These are phyloP conservation scores for Oryzias melastigma DNA, from an alignment of 2,113 vertebrate genomes.

Conservation along the genomic window DNA sequence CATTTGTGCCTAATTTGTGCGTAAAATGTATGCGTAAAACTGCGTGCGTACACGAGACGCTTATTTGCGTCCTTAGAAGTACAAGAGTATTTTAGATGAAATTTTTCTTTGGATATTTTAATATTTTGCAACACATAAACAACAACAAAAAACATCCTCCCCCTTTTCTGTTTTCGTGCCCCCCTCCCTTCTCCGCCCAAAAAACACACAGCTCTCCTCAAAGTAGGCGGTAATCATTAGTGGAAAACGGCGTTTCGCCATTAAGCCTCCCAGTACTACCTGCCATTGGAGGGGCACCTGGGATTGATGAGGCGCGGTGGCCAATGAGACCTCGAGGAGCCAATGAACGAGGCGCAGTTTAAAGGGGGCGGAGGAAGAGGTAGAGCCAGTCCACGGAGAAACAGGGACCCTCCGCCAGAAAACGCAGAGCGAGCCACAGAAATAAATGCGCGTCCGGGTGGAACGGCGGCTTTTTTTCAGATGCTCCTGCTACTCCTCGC, in stretches of 20 bases:
- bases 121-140: background rate
- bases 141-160: slow-evolving; percentile 7
- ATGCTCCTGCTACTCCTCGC: slow-evolving; percentile 68
- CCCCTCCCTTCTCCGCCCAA: slow-evolving; percentile 23
- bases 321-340: slow-evolving; percentile 81
- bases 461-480: slow-evolving; percentile 64
- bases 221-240: slow-evolving; percentile 81
- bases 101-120: too few relatives aligned
- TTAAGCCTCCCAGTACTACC: slow-evolving; percentile 75
- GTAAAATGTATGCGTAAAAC: too few relatives aligned
- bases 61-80: too few relatives aligned
- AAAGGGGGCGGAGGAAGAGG: slow-evolving; percentile 86
- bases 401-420: slow-evolving; percentile 79
- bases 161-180: slow-evolving; percentile 40
- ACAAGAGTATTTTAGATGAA: too few relatives aligned
- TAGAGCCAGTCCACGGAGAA: slow-evolving; percentile 83
- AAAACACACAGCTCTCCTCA: slow-evolving; percentile 48
- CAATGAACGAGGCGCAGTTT: slow-evolving; percentile 81
- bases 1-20: too few relatives aligned
- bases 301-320: slow-evolving; percentile 81
- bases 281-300: slow-evolving; percentile 76
- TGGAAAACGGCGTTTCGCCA: slow-evolving; percentile 78
- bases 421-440: slow-evolving; percentile 71
- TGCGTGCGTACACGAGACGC: too few relatives aligned
- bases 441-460: slow-evolving; percentile 69